Evolutionary conservation across 35 echinoderm and acorn worm species (phyloP), one percentile per base, ranked within the genome.

Genomic region (Anneissia japonica): DNA sequence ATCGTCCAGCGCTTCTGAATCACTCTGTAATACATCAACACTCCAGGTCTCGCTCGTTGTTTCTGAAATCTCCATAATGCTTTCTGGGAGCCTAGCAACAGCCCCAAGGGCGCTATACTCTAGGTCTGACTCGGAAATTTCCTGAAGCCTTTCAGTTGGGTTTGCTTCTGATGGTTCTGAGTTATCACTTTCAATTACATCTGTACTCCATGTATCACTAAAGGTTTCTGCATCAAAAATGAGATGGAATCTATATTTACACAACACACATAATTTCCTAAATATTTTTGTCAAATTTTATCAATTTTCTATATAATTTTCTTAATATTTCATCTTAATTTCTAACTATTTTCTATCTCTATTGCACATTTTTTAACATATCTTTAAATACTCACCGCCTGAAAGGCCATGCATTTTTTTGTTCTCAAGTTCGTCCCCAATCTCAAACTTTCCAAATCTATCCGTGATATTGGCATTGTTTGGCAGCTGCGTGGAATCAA

Each of bases 41-140:
- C 96, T 99, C 96, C 96, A 99, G 0, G 96, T 99, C 77, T 99
- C 96, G 30, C 96, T 99, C 0, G 88, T 92, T 1, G 96, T 99
- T 87, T 99, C 95, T 28, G 80, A 83, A 30, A 88, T 55, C 81
- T 97, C 95, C 0, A 72, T 56, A 51, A 74, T 75, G 0, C 81
- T 74, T 3, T 87, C 91, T 13, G 83, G 80, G 13, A 93, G 73
- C 33, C 76, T 41, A 34, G 83, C 79, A 34, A 83, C 75, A 0
- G 91, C 92, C 21, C 84, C 89, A n/a, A 41, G 77, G 36, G 72
- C 73, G 4, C 77, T 36, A 14, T 87, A 36, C 0, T 87, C 86
- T 11, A 79, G 85, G 30, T 86, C 88, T 39, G 91, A 89, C 81
- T 95, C 93, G 0, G 92, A 86, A 21, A 99, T 99, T 73, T 99